A percentile compares a stretch with the other conserved stretches of the same genome.
These are phyloP conservation scores for Sinodicranocentrus sp. DNA, from an alignment of 2,888 invertebrate species.

Conservation along the genomic window DNA sequence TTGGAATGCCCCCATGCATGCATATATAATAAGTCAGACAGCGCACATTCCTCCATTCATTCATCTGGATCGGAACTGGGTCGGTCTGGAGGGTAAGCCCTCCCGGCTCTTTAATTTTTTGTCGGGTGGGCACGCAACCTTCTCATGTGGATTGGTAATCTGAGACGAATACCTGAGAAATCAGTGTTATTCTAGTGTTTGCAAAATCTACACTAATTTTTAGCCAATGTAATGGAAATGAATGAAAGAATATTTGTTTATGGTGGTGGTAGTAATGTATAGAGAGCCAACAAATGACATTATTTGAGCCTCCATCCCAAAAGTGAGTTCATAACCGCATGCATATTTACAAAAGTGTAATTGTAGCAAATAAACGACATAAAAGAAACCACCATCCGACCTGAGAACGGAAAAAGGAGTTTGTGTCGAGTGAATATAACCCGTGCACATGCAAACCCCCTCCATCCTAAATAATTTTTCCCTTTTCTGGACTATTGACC, in stretches of 20 bases:
- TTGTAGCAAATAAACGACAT: slow-evolving; percentile 45
- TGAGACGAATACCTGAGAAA: too few relatives aligned
- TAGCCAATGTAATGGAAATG: too few relatives aligned
- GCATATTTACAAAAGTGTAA: slow-evolving; percentile 30
- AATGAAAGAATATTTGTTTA: too few relatives aligned
- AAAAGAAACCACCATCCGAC: slow-evolving; percentile 22
- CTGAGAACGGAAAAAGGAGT: slow-evolving; percentile 17
- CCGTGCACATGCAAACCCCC: too few relatives aligned
- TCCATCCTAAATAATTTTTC: slow-evolving; percentile 29
- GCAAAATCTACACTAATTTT: too few relatives aligned
- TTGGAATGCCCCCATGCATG: too few relatives aligned
- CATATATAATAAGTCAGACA: too few relatives aligned
- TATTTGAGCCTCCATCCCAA: neutral
- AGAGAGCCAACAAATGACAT: too few relatives aligned
- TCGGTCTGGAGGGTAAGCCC: neutral
- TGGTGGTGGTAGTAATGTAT: too few relatives aligned
- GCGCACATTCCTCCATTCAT: neutral
- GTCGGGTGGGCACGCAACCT: neutral
- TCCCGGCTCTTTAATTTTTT: neutral
- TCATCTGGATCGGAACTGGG: slow-evolving; percentile 22
- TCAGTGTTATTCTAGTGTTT: too few relatives aligned
- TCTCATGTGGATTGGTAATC: too few relatives aligned
- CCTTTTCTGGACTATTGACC: slow-evolving; percentile 68
- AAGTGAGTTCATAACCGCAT: slow-evolving; percentile 3
- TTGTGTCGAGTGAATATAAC: neutral